Percentiles rank a stretch among this genome's conserved stretches.
These are phyloP conservation scores for Alosa sapidissima DNA, from an alignment of 2,797 vertebrate species.

Conservation along the genomic window DNA sequence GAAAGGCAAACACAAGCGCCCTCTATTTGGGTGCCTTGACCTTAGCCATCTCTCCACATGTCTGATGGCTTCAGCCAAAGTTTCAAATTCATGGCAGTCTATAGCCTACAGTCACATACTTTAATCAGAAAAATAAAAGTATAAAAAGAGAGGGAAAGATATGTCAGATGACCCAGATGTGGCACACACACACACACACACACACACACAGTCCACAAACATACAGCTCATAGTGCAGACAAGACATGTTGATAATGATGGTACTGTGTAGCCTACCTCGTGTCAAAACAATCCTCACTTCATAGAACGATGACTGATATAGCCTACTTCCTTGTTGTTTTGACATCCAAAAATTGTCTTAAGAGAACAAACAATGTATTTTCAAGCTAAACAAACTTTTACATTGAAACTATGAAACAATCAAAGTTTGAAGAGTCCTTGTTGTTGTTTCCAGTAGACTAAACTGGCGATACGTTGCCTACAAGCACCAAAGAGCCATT, in stretches of 20 bases:
- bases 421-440: not conserved
- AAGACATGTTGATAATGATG: not conserved
- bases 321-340: not conserved
- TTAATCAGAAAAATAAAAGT: not conserved
- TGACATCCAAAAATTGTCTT: not conserved
- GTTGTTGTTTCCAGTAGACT: not conserved
- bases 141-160: not conserved
- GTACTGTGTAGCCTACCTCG: not conserved
- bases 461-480: not conserved
- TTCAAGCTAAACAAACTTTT: not conserved
- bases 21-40: constrained; percentile 20
- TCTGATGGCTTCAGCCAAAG: not conserved
- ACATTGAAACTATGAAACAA: not conserved
- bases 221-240: not conserved
- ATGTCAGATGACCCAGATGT: not conserved
- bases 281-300: not conserved
- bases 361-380: not conserved
- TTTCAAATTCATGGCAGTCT: constrained; percentile 9
- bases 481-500: not conserved
- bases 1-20: constrained; percentile 13
- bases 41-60: constrained; percentile 1
- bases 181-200: not conserved
- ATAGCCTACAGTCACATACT: not conserved
- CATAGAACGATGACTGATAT: not conserved
- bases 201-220: not conserved